Evolutionary conservation across 2,888 invertebrate species (phyloP).

Genomic region (Atherix ibis): DNA sequence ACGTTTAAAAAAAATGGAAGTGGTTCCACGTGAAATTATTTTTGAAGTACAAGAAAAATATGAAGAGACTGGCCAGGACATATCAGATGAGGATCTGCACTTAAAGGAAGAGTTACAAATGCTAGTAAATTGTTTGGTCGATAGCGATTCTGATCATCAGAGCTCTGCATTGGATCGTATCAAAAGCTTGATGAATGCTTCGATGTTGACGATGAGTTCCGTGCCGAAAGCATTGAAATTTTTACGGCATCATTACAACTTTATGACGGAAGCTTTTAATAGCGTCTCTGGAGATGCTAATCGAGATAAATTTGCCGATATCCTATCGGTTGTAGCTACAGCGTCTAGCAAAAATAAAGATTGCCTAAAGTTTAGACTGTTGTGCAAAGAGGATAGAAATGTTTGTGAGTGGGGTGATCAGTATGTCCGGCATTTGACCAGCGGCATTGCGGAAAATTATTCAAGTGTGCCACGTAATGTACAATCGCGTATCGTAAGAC

Average conservation of each 20-base stretch:
- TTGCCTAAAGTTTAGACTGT: conserved; percentile 79
- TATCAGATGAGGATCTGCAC: conserved; percentile 72
- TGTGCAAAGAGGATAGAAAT: conserved; percentile 55
- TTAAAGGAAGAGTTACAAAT: conserved; percentile 74
- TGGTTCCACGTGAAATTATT: too few relatives aligned
- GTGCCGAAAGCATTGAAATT: conserved; percentile 94
- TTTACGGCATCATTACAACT: conserved; percentile 67
- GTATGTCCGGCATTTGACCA: conserved; percentile 85
- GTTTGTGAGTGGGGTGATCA: conserved; percentile 99
- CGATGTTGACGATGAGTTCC: conserved; percentile 94
- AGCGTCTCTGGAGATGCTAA: conserved; percentile 53
- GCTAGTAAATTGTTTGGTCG: conserved; percentile 47
- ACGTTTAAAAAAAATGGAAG: too few relatives aligned
- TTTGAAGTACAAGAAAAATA: too few relatives aligned
- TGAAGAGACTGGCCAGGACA: too few relatives aligned
- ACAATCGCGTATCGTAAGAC: conserved; percentile 45
- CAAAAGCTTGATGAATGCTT: conserved; percentile 68
- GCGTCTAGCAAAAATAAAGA: conserved; percentile 64
- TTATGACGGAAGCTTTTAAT: conserved; percentile 62
- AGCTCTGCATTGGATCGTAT: conserved; percentile 66
- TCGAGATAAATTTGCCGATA: conserved; percentile 69
- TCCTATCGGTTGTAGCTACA: conserved; percentile 88
- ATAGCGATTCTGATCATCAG: conserved; percentile 52
- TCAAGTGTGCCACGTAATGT: conserved; percentile 23
- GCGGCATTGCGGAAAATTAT: conserved; percentile 85